Conservation (phyloP, 2,113 vertebrate genomes). For the Otolemur garnettii region DNA sequence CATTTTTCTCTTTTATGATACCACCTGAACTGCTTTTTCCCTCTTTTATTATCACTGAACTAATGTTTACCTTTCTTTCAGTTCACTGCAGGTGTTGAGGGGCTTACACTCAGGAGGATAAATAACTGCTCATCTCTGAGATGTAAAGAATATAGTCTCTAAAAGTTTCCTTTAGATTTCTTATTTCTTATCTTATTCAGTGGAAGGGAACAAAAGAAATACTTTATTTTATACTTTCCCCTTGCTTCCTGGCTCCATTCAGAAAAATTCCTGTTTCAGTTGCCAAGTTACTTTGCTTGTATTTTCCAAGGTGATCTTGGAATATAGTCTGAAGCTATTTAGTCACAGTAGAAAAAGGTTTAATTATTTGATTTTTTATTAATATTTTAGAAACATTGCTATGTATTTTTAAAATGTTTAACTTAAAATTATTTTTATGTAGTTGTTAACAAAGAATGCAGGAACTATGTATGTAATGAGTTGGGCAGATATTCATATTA, state of each 20-base stretch:
- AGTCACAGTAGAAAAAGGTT: conserved; percentile 27
- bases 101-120: neutral
- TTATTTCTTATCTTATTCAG: conserved; percentile 56
- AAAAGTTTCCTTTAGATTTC: conserved; percentile 43
- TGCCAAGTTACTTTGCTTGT: conserved; percentile 25
- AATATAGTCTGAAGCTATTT: conserved; percentile 43
- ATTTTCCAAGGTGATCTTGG: conserved; percentile 44
- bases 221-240: neutral
- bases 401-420: neutral
- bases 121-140: neutral
- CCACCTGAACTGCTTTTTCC: neutral
- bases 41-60: neutral
- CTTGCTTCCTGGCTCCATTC: neutral
- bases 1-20: conserved; percentile 25
- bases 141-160: conserved; percentile 35
- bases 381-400: conserved; percentile 23
- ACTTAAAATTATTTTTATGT: conserved; percentile 38
- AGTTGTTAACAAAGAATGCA: conserved; percentile 35
- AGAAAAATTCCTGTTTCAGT: conserved; percentile 37
- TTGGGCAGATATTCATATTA: conserved; percentile 13
- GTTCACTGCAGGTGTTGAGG: neutral
- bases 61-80: conserved; percentile 15
- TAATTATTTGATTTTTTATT: conserved; percentile 45
- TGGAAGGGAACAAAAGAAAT: conserved; percentile 23
- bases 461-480: neutral